Evolutionary conservation across 2,113 vertebrate species (phyloP), one percentile per base, ranked within the genome.

Genomic region (Vidua chalybeata): DNA sequence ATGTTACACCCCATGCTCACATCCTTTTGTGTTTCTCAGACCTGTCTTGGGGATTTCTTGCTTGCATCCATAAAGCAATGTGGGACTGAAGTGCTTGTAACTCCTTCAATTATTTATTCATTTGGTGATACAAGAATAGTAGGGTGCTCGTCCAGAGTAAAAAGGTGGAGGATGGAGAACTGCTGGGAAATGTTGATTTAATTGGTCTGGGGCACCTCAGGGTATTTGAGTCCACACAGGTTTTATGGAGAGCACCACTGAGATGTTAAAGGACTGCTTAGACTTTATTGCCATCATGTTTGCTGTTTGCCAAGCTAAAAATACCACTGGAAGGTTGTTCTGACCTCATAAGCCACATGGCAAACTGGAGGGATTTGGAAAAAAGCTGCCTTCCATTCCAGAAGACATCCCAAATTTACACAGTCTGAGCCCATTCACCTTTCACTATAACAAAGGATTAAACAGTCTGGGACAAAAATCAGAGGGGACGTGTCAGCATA

Each of bases 241-340:
- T 41, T 91, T 94, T 96, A 95, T 89, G 89, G 84, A 85, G 79
- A 41, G 37, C 68, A 58, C 30, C 64, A 41, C 1, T 3, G 31
- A 55, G 45, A 54, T 84, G 89, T 87, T 93, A 84, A 88, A 87
- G 77, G 92, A 5, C 46, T 66, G 5, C 69, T 93, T 71, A 58
- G 82, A 78, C n/a, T 89, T 96, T 87, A 93, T 64, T 90, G 85
- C 85, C 83, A 35, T 78, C 52, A 2, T 28, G 31, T 79, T 90
- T 84, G 63, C 87, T 95, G 56, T 75, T 90, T 75, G 72, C 90
- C 69, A 48, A 43, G 90, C 83, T 94, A 94, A 87, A 96, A 96
- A 96, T 94, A 96, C 43, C 49, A 6, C 51, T 49, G 23, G 64
- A 41, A 95, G 92, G 94, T 95, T 96, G 74, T 15, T 95, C n/a